Conservation (phyloP, 2,113 vertebrate genomes). For the Emydocephalus ijimae region DNA sequence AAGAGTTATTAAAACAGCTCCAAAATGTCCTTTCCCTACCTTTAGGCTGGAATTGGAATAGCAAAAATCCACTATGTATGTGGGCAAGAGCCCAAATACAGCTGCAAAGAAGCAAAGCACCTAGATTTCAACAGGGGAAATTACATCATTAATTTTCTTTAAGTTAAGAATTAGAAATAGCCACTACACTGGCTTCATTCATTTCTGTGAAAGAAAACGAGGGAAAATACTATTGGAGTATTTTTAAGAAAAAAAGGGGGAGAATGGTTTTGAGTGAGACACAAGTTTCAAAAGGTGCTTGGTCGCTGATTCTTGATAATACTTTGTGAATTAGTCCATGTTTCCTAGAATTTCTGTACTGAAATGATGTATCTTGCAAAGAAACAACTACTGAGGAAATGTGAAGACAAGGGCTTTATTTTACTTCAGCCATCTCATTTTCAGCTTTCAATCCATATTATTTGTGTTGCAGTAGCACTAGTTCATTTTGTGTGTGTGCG, state of each 20-base stretch:
- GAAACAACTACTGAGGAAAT: slow-evolving; percentile 32
- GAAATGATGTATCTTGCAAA: slow-evolving; percentile 54
- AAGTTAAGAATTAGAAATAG: not conserved
- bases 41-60: not conserved
- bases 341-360: slow-evolving; percentile 18
- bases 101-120: not conserved
- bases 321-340: slow-evolving; percentile 10
- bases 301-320: slow-evolving; percentile 1
- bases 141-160: not conserved
- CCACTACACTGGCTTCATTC: not conserved
- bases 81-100: not conserved
- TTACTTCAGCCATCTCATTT: slow-evolving; percentile 63
- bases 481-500: not conserved
- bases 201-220: not conserved
- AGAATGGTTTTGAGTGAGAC: slow-evolving; percentile 7
- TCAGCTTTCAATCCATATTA: slow-evolving; percentile 45
- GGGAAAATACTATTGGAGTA: not conserved
- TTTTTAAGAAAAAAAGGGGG: not conserved
- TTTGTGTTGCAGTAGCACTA: slow-evolving; percentile 6
- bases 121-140: not conserved
- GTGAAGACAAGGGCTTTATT: slow-evolving; percentile 31
- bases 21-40: not conserved
- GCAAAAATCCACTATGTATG: not conserved
- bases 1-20: not conserved
- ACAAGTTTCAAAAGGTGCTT: not conserved